A percentile compares a stretch with the other conserved stretches of the same genome.
Evolutionary conservation across 2,113 vertebrate species (phyloP).

Genomic region (Corythornis cristatus): DNA sequence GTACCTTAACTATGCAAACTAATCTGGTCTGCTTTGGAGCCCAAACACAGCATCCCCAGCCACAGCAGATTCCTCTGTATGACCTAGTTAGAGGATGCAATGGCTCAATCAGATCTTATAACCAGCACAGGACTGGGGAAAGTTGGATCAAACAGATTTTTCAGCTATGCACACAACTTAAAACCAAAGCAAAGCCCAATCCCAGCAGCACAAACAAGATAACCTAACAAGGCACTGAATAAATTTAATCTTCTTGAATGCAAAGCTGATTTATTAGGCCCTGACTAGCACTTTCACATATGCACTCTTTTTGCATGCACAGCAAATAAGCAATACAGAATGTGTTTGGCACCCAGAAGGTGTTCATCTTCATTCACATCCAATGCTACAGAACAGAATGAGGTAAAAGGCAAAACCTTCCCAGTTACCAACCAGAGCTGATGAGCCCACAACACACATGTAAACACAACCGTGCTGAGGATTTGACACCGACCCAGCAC

Average conservation of each 20-base stretch:
- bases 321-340: background rate
- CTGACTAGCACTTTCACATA: background rate
- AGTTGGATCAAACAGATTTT: background rate
- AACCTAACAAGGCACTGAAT: background rate
- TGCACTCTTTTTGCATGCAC: background rate
- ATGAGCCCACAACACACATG: fast-evolving
- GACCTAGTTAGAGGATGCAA: background rate
- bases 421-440: background rate
- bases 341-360: background rate
- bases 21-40: background rate
- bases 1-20: background rate
- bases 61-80: background rate
- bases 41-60: background rate
- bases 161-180: background rate
- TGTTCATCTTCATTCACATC: background rate
- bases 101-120: background rate
- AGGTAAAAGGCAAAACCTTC: background rate
- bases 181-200: background rate
- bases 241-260: background rate
- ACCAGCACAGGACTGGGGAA: background rate
- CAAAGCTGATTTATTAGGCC: background rate
- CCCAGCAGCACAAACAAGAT: background rate
- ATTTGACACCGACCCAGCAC: background rate
- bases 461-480: background rate
- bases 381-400: background rate